Evolutionary conservation across 2,888 invertebrate species (phyloP), one percentile per base, ranked within the genome.

Genomic region (Acronicta psi): DNA sequence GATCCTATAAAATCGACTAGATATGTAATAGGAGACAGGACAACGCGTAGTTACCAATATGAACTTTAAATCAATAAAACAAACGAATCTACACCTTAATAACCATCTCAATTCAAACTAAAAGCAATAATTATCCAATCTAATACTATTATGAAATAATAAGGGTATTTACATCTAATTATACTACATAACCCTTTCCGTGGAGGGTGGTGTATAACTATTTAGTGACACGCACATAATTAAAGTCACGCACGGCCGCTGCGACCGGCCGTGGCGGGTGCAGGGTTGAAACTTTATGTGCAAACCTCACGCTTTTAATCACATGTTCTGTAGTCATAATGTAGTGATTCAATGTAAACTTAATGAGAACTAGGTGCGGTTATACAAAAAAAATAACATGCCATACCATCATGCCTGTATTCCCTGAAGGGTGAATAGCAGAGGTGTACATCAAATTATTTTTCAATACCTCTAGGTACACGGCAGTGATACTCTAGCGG

Each of bases 191-290:
- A 57, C 60, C 58, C 57, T 65, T 64, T 59, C 51, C 40, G 49
- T 29, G 44, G 44, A 36, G 51, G 43, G 49, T 69, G 55, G 60
- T 73, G 70, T 73, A 73, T 80, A 80, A 77, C 64, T 80, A 61
- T 68, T 60, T 57, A 64, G 51, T 37, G 64, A 49, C 82, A 82
- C 82, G 82, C 81, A 75, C 64, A 50, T 68, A 66, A 68, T 74
- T 74, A 80, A 9, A 47, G 45, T 54, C 79, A 80, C 80, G 80
- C 77, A 75, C 67, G 65, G 57, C 46, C 41, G 62, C 53, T 17
- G 36, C 37, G 47, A 60, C 53, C 41, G 14, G 2, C 34, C 13
- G 18, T 13, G 18, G 25, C 46, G 29, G 11, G 18, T 61, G 59
- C 56, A 72, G 55, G 58, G 59, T 63, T 67, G 16, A 50, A 57